Percentiles rank a stretch among this genome's conserved stretches.
Conservation (phyloP, 2,888 invertebrate species). For the Eupithecia subfuscata region DNA sequence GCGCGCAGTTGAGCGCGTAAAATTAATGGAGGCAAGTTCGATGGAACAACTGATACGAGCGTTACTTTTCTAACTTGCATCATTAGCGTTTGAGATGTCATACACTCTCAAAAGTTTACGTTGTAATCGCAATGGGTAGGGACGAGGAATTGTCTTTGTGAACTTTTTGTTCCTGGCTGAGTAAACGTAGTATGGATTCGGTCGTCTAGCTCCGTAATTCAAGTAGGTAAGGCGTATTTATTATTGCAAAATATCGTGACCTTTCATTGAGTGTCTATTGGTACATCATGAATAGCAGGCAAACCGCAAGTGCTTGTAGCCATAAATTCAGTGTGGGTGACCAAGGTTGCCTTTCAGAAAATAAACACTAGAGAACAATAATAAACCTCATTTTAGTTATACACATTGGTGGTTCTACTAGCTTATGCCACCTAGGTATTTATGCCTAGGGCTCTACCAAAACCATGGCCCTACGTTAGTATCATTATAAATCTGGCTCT, state of each 20-base stretch:
- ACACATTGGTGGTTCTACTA: background rate
- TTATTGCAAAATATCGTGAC: slow-evolving; percentile 2
- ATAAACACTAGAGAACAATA: background rate
- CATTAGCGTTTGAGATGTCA: slow-evolving; percentile 48
- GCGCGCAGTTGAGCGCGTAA: slow-evolving; percentile 52
- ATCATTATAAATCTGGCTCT: too few species aligned
- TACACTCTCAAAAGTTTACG: slow-evolving; percentile 36
- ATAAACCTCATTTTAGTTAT: background rate
- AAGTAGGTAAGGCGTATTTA: background rate
- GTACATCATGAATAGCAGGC: background rate
- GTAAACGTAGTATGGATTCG: background rate
- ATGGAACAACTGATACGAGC: slow-evolving; percentile 54
- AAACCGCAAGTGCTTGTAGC: background rate
- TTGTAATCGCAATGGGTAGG: background rate
- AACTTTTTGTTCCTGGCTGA: background rate
- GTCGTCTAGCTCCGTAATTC: background rate
- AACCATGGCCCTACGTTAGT: background rate
- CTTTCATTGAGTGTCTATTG: background rate
- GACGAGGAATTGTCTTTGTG: background rate
- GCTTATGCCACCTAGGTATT: background rate
- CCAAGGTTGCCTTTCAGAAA: background rate
- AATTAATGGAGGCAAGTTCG: slow-evolving; percentile 60
- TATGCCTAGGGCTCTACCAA: background rate
- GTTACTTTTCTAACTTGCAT: slow-evolving; percentile 49
- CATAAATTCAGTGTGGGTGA: background rate